These are phyloP conservation scores for Smutsia gigantea DNA, from an alignment of 2,797 vertebrate species.

Conservation along the genomic window DNA sequence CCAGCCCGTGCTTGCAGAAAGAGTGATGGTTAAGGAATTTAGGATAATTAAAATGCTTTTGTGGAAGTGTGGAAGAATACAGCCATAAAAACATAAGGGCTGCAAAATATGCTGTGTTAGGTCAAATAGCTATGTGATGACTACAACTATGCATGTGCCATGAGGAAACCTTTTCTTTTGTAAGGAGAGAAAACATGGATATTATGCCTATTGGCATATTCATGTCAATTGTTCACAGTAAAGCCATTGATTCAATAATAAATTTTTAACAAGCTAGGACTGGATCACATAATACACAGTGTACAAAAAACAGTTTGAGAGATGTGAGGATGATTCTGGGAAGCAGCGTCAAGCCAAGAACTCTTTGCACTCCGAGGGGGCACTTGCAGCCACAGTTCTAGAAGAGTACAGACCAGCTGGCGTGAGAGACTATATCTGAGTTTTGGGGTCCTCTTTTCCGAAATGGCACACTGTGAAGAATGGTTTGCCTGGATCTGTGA, in stretches of 20 bases:
- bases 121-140: neutral
- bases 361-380: neutral
- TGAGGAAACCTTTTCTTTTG: neutral
- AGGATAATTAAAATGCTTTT: constrained; percentile 40
- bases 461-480: neutral
- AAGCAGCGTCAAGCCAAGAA: neutral
- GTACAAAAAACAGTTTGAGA: neutral
- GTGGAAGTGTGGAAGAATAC: constrained; percentile 7
- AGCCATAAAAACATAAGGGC: constrained; percentile 47
- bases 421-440: neutral
- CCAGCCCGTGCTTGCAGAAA: neutral
- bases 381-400: neutral
- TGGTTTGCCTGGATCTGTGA: neutral
- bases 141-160: neutral
- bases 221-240: constrained; percentile 21
- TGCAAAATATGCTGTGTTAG: neutral
- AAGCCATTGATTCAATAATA: constrained; percentile 6
- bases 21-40: constrained; percentile 58
- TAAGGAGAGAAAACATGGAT: neutral
- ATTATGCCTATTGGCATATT: neutral
- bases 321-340: neutral
- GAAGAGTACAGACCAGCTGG: neutral
- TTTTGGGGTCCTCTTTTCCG: neutral
- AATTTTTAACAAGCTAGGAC: neutral
- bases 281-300: neutral